Evolutionary conservation across 2,113 vertebrate genomes (phyloP).

Genomic region (Chaenocephalus aceratus): DNA sequence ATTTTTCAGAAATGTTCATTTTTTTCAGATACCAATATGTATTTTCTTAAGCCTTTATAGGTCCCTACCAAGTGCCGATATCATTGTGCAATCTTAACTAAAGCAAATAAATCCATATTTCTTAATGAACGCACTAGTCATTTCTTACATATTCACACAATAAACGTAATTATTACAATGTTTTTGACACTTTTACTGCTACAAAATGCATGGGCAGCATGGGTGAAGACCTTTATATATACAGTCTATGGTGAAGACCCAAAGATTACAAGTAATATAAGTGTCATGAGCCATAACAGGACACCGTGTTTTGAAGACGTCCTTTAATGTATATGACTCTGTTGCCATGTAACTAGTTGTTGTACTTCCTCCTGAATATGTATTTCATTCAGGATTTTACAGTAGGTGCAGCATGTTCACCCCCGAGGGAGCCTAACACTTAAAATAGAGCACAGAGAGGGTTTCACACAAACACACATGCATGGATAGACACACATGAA

Average conservation of each 20-base stretch:
- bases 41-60: no score
- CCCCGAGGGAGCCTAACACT: constrained; percentile 14
- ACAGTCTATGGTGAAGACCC: no score
- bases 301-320: not conserved
- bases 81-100: no score
- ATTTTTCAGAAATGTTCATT: no score
- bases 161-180: not conserved
- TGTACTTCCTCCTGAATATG: constrained; percentile 4
- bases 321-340: not conserved
- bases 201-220: not conserved
- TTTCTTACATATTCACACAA: not conserved
- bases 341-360: not conserved
- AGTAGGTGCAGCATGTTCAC: constrained; percentile 8
- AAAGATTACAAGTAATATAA: not conserved
- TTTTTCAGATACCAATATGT: no score
- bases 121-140: not conserved
- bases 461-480: not conserved
- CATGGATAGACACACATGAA: constrained; percentile 4
- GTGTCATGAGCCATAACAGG: not conserved
- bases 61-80: no score
- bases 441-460: constrained; percentile 47
- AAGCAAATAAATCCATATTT: not conserved
- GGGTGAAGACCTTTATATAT: no score
- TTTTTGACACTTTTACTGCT: not conserved
- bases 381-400: constrained; percentile 44